Conservation (phyloP, 2,888 invertebrate species). For the Xestia xanthographa region DNA sequence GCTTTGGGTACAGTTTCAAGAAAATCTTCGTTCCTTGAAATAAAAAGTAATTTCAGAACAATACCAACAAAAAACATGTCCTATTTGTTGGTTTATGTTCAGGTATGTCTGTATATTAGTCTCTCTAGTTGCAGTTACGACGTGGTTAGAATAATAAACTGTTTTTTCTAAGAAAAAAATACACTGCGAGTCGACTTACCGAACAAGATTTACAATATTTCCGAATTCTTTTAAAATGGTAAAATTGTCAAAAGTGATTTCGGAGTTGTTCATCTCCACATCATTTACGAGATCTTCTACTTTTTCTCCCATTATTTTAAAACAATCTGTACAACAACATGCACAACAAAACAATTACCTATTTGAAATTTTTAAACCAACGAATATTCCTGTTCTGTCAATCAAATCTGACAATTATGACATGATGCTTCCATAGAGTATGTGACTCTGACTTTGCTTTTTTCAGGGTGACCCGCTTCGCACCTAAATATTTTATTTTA, state of each 20-base stretch:
- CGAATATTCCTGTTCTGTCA: constrained; percentile 15
- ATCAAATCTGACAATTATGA: neutral
- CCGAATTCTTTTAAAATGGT: constrained; percentile 85
- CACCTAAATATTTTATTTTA: too few relatives aligned
- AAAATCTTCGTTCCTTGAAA: constrained; percentile 86
- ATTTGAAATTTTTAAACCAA: constrained; percentile 22
- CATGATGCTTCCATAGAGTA: neutral
- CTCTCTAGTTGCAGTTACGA: neutral
- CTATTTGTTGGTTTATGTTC: neutral
- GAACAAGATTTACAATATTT: constrained; percentile 84
- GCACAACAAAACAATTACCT: constrained; percentile 18
- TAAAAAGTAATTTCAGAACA: constrained; percentile 1
- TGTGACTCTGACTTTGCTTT: neutral
- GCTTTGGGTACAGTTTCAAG: constrained; percentile 84
- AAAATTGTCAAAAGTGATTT: constrained; percentile 83
- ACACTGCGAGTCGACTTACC: constrained; percentile 68
- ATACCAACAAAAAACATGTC: neutral
- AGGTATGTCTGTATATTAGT: neutral
- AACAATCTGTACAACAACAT: constrained; percentile 45
- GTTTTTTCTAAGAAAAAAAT: neutral
- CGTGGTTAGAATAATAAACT: neutral
- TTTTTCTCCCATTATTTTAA: constrained; percentile 76
- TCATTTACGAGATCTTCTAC: constrained; percentile 72
- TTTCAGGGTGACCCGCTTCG: neutral
- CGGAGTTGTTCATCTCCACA: constrained; percentile 77